Evolutionary conservation across 2,113 vertebrate genomes (phyloP).

Genomic region (Mesembrinibis cayennensis): DNA sequence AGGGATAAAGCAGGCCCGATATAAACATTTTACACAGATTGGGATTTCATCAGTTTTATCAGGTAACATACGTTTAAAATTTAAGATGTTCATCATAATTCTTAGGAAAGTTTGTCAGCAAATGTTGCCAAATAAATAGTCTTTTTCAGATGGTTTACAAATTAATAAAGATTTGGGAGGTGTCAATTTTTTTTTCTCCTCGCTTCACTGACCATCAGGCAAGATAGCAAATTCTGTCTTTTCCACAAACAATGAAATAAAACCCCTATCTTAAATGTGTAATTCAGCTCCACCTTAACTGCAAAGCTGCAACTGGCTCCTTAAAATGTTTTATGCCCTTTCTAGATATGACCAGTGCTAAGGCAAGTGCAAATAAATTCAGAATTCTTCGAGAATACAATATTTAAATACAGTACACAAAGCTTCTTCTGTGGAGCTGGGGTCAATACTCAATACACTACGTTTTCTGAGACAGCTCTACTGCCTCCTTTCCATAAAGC

Average conservation of each 20-base stretch:
- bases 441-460: constrained; percentile 55
- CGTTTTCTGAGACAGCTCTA: constrained; percentile 21
- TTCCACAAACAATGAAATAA: neutral
- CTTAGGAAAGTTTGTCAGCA: neutral
- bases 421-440: constrained; percentile 41
- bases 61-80: neutral
- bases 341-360: neutral
- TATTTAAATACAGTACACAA: constrained; percentile 61
- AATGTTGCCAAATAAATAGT: neutral
- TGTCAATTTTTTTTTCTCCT: neutral
- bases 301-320: neutral
- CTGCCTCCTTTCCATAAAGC: constrained; percentile 31
- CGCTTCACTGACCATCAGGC: rapidly evolving
- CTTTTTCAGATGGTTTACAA: neutral
- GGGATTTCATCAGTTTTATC: neutral
- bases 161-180: neutral
- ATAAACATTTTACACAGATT: neutral
- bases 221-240: neutral
- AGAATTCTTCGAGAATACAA: constrained; percentile 36
- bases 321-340: neutral
- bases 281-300: neutral
- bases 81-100: neutral
- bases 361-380: constrained; percentile 49
- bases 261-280: neutral
- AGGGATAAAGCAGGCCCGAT: neutral